A percentile compares a stretch with the other conserved stretches of the same genome.
These are phyloP conservation scores for Venusia cambrica DNA, from an alignment of 2,888 invertebrate genomes.

Conservation along the genomic window DNA sequence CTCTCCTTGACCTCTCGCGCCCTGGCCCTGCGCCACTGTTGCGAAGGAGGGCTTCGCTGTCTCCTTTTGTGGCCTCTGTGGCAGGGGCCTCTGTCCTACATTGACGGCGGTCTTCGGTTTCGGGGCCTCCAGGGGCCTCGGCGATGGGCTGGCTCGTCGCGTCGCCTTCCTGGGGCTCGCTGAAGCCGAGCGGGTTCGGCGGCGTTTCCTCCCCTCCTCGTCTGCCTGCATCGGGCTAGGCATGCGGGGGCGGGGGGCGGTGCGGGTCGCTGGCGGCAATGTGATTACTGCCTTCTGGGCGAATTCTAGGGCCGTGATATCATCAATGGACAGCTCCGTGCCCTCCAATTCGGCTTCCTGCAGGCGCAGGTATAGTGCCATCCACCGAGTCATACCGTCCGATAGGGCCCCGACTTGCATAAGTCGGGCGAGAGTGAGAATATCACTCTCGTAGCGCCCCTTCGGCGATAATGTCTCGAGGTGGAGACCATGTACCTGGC, in stretches of 20 bases:
- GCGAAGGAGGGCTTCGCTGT: too few species aligned
- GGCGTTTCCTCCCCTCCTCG: neutral
- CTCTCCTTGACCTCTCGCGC: too few species aligned
- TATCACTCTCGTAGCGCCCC: constrained; percentile 4
- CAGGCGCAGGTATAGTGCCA: constrained; percentile 7
- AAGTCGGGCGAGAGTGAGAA: constrained; percentile 11
- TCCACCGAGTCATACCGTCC: constrained; percentile 8
- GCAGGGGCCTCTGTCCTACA: too few species aligned
- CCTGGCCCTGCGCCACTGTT: too few species aligned
- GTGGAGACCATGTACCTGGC: neutral
- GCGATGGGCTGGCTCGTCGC: too few species aligned
- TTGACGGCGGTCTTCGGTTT: too few species aligned
- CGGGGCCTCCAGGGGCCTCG: too few species aligned
- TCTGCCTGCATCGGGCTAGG: too few species aligned
- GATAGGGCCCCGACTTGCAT: constrained; percentile 6
- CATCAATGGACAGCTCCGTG: neutral
- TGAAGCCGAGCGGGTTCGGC: neutral
- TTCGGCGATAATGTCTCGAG: neutral
- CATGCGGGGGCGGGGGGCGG: too few species aligned
- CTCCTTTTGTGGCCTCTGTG: too few species aligned
- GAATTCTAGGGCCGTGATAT: neutral
- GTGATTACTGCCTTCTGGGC: neutral
- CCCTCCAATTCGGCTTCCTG: constrained; percentile 4
- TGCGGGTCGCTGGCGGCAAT: neutral
- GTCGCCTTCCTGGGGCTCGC: neutral